Evolutionary conservation across 1,140 invertebrate genomes (phyloP), one percentile per base, ranked within the genome.

Genomic region (Anastatus disparis): DNA sequence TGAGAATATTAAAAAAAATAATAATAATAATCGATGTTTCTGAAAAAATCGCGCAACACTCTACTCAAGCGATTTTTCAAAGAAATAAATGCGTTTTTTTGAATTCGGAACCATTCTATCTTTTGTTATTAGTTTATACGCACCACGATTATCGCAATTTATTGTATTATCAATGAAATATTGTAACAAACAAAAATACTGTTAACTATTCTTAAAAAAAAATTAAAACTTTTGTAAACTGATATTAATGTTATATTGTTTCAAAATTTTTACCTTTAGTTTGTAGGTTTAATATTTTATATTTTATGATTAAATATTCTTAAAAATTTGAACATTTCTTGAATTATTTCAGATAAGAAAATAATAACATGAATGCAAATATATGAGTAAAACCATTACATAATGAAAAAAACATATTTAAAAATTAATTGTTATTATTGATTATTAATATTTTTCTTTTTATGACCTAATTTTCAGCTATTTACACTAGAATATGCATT

Each of bases 221-320:
- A 81, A 84, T 82, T 83, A 84, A 82, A 84, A 82, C 81, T 84
- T 84, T 84, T 84, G 81, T 84, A 84, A 82, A 84, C 80, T 80
- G 79, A 82, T 38, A 59, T 69, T 9, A 53, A 53, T 22, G 4
- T 46, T 46, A 26, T 12, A 15, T 66, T 9, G 35, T 55, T 66
- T 7, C n/a, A 56, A 56, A 56, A 56, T 66, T 31, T 27, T 13
- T 26, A 31, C 52, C 52, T 56, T 66, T 40, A n/a, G n/a, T n/a
- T n/a, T n/a, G n/a, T n/a, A n/a, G n/a, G n/a, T n/a, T n/a, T n/a
- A n/a, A n/a, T n/a, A n/a, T n/a, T n/a, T n/a, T n/a, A n/a, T n/a
- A n/a, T n/a, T n/a, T n/a, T n/a, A n/a, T n/a, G n/a, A n/a, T n/a
- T n/a, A n/a, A n/a, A n/a, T n/a, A n/a, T n/a, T n/a, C n/a, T n/a